phyloP scores from a whole-genome alignment of 2,113 vertebrate genomes.

The Megalops atlanticus region DNA sequence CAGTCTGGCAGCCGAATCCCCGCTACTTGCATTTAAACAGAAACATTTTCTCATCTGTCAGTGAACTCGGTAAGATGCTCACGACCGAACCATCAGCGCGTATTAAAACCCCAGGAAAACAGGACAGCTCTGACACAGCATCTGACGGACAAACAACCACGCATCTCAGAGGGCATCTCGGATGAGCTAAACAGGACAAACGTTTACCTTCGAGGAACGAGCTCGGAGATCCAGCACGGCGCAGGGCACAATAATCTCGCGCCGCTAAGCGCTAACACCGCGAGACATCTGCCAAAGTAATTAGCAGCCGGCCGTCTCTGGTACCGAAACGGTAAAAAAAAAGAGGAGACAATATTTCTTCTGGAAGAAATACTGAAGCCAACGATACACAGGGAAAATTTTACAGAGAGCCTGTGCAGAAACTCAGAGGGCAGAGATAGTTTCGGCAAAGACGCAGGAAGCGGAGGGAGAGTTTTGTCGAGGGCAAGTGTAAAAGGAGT shows the following conservation, averaged over 20 bases:
- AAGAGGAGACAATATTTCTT: neutral
- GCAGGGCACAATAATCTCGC: neutral
- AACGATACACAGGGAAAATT: too few relatives aligned
- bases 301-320: conserved; percentile 17
- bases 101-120: conserved; percentile 12
- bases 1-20: neutral
- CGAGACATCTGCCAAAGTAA: conserved; percentile 48
- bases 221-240: neutral
- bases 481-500: conserved; percentile 37
- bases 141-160: neutral
- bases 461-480: conserved; percentile 31
- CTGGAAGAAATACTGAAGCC: too few relatives aligned
- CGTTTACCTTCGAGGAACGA: conserved; percentile 45
- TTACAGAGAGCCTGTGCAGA: neutral
- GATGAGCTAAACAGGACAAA: conserved; percentile 30
- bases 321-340: neutral
- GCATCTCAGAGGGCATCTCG: neutral
- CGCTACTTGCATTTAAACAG: too few relatives aligned
- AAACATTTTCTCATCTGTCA: neutral
- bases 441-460: neutral
- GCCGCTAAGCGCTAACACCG: conserved; percentile 30
- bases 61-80: neutral
- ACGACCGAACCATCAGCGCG: neutral
- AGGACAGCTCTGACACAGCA: neutral
- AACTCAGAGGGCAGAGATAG: neutral